Conservation (phyloP, 2,888 invertebrate species). For the Lasioglossum marginatum region DNA sequence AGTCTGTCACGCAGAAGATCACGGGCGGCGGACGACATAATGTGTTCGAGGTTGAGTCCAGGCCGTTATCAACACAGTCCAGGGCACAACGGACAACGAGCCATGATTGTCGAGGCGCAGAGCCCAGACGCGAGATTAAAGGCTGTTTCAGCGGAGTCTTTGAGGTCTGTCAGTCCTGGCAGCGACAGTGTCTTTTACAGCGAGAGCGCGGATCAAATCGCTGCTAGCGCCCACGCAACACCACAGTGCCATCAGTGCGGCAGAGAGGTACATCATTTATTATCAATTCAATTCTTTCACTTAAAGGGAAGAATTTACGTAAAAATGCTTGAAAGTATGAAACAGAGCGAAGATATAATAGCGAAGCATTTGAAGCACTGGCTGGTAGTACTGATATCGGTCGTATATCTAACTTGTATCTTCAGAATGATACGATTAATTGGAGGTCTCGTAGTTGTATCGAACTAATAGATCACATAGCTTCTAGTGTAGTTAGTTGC, state of each 20-base stretch:
- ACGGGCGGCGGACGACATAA: conserved; percentile 85
- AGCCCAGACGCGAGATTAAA: conserved; percentile 88
- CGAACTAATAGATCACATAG: conserved; percentile 25
- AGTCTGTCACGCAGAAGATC: conserved; percentile 88
- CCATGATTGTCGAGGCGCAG: conserved; percentile 78
- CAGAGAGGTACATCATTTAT: conserved; percentile 87
- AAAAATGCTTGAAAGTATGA: conserved; percentile 1
- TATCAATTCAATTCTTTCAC: conserved; percentile 7
- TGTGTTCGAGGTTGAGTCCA: conserved; percentile 78
- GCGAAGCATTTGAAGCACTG: neutral
- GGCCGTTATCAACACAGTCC: conserved; percentile 84
- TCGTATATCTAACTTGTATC: neutral
- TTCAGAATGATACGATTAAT: neutral
- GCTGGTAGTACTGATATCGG: neutral
- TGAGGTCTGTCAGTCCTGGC: conserved; percentile 95
- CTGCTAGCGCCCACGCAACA: conserved; percentile 75
- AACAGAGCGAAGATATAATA: neutral
- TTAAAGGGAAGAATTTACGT: conserved; percentile 8
- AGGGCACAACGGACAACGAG: conserved; percentile 81
- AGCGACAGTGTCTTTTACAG: conserved; percentile 96
- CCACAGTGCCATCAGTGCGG: conserved; percentile 93
- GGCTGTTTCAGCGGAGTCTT: conserved; percentile 93
- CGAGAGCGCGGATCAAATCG: conserved; percentile 88
- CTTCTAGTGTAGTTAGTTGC: conserved; percentile 47
- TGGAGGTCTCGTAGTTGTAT: neutral